A percentile compares a stretch with the other conserved stretches of the same genome.
Evolutionary conservation across 2,113 vertebrate genomes (phyloP).

Genomic region (Elephas maximus): DNA sequence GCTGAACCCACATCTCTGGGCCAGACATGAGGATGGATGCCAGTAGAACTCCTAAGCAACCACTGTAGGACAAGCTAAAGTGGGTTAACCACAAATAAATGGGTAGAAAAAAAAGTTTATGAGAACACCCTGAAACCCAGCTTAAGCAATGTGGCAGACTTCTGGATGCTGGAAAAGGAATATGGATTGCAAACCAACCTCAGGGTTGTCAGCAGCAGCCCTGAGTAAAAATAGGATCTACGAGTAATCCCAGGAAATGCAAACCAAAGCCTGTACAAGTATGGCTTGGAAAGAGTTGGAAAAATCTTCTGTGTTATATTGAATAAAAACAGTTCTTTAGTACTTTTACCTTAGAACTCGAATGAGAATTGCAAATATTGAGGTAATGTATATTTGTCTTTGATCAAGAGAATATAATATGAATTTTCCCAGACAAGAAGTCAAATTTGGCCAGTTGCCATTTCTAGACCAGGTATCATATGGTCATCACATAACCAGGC

Average conservation of each 20-base stretch:
- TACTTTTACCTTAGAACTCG: constrained; percentile 23
- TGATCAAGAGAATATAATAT: constrained; percentile 14
- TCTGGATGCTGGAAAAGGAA: constrained; percentile 36
- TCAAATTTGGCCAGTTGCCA: neutral
- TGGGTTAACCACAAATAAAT: constrained; percentile 74
- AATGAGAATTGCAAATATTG: constrained; percentile 42
- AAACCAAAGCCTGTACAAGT: constrained; percentile 51
- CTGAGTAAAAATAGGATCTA: constrained; percentile 69
- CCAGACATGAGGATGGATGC: neutral
- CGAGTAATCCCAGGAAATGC: constrained; percentile 64
- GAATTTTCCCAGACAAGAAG: neutral
- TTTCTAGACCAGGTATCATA: neutral
- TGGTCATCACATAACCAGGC: neutral
- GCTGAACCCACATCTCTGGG: constrained; percentile 22
- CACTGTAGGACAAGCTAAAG: constrained; percentile 36
- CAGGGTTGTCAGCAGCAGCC: constrained; percentile 54
- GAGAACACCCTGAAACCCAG: constrained; percentile 42
- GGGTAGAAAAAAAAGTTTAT: constrained; percentile 52
- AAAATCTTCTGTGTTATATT: constrained; percentile 14
- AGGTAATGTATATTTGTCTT: constrained; percentile 18
- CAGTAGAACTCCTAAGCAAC: constrained; percentile 20
- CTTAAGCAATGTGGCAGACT: constrained; percentile 4
- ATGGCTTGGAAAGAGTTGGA: constrained; percentile 38
- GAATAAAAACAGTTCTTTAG: constrained; percentile 44
- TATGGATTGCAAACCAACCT: constrained; percentile 19